These are phyloP conservation scores for Bolborhynchus lineola DNA, from an alignment of 2,113 vertebrate species.

Conservation along the genomic window DNA sequence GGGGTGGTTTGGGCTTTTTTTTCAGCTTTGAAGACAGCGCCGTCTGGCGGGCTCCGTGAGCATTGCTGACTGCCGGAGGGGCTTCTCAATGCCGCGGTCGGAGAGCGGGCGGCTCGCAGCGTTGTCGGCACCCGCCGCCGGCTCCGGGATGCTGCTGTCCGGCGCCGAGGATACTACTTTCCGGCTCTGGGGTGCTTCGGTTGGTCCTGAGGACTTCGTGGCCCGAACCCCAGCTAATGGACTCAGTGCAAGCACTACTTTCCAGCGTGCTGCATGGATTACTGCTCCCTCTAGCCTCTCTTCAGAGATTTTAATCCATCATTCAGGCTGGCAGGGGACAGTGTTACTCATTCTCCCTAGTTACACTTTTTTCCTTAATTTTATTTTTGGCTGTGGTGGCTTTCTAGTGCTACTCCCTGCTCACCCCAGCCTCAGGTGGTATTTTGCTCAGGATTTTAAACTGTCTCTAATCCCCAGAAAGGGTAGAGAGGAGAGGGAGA, in stretches of 20 bases:
- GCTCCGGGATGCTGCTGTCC: neutral
- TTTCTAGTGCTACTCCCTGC: neutral
- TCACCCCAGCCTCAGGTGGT: neutral
- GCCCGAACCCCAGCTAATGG: neutral
- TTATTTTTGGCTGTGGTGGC: neutral
- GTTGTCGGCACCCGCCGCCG: neutral
- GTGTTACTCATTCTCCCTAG: neutral
- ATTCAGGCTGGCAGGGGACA: neutral
- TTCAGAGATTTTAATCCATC: neutral
- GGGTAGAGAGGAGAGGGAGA: neutral
- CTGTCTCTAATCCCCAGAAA: neutral
- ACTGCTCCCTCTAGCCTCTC: neutral
- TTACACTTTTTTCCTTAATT: no score
- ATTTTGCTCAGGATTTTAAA: neutral
- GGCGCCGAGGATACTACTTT: no score
- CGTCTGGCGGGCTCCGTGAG: slow-evolving; percentile 30
- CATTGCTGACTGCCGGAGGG: neutral
- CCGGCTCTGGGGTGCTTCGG: no score
- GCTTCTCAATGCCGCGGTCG: fast-evolving
- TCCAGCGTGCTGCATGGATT: neutral
- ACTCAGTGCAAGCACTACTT: neutral
- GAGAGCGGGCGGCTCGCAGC: neutral
- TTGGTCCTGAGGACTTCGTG: neutral
- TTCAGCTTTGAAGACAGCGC: slow-evolving; percentile 41
- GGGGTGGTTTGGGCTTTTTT: neutral